Evolutionary conservation across 2,797 vertebrate genomes (phyloP).

Genomic region (Sebastes diaconus): DNA sequence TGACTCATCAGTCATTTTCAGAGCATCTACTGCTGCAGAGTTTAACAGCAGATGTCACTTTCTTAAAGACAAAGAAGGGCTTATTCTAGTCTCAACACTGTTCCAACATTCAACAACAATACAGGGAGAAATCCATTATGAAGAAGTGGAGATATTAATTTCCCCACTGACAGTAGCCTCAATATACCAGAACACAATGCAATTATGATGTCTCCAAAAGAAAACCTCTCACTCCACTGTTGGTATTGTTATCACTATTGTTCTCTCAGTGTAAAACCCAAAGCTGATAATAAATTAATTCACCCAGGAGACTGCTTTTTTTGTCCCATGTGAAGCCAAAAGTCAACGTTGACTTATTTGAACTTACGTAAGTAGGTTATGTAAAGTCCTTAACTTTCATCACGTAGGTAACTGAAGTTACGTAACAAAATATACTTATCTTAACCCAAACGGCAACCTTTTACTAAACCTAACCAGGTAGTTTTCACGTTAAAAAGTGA

Average conservation of each 20-base stretch:
- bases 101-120: not conserved
- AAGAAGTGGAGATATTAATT: not conserved
- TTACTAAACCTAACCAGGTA: too few relatives aligned
- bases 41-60: not conserved
- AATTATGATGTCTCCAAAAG: not conserved
- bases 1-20: not conserved
- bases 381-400: too few relatives aligned
- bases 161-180: constrained; percentile 7
- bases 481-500: too few relatives aligned
- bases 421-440: too few relatives aligned
- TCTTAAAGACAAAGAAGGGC: not conserved
- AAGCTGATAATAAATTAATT: not conserved
- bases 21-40: not conserved
- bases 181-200: not conserved
- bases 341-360: not conserved
- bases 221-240: not conserved
- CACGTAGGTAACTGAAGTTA: too few relatives aligned
- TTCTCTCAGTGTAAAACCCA: not conserved
- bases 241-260: not conserved
- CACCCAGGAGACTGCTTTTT: not conserved
- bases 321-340: not conserved
- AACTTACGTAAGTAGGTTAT: too few relatives aligned
- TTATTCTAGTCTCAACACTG: not conserved
- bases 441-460: too few relatives aligned
- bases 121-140: constrained; percentile 3